Conservation (phyloP, 2,113 vertebrate species). For the Microcebus lehilahytsara region DNA sequence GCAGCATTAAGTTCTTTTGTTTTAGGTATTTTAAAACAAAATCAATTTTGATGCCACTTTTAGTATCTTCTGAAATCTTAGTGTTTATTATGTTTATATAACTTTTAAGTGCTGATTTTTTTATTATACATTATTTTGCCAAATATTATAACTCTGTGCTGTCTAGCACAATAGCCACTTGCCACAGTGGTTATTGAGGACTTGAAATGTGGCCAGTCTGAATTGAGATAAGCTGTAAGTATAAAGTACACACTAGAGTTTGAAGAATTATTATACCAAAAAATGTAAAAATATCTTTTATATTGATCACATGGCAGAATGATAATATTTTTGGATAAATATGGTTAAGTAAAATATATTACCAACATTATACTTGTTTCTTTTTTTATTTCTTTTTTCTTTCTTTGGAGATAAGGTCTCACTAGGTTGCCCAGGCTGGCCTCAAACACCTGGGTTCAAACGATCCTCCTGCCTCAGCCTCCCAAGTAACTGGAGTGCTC, state of each 20-base stretch:
- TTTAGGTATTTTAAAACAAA: slow-evolving; percentile 18
- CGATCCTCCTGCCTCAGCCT: neutral
- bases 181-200: neutral
- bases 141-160: neutral
- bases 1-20: neutral
- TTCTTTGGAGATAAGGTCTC: neutral
- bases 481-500: neutral
- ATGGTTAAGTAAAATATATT: neutral
- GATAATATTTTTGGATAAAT: neutral
- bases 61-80: neutral
- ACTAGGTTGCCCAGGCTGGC: neutral
- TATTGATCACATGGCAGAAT: neutral
- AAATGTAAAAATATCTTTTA: neutral
- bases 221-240: neutral
- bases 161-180: neutral
- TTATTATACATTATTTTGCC: neutral
- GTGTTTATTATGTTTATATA: neutral
- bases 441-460: neutral
- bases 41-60: neutral
- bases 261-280: neutral
- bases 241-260: neutral
- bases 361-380: neutral
- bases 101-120: neutral
- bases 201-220: neutral
- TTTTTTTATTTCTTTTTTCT: neutral